Evolutionary conservation across 1,140 invertebrate genomes (phyloP).

Genomic region (Atta texana): DNA sequence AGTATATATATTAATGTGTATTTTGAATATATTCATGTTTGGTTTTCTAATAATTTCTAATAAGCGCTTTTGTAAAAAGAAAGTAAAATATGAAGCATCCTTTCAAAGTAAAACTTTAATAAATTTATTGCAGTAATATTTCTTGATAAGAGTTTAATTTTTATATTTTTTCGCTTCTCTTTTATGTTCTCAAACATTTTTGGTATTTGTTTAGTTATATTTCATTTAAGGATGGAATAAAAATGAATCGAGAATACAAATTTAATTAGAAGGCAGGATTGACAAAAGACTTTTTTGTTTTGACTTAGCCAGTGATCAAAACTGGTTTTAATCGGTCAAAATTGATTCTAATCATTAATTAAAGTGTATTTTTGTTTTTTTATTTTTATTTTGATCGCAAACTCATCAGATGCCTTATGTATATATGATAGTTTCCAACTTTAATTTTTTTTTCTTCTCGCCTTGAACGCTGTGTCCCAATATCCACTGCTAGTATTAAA

Average conservation of each 20-base stretch:
- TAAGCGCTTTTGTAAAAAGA: slow-evolving; percentile 5
- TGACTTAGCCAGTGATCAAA: too few species aligned
- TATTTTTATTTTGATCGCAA: too few species aligned
- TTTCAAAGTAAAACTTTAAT: slow-evolving; percentile 4
- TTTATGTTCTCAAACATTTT: not conserved
- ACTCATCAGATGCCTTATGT: too few species aligned
- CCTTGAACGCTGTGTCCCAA: too few species aligned
- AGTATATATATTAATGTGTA: slow-evolving; percentile 1
- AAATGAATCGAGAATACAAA: not conserved
- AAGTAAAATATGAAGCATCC: not conserved
- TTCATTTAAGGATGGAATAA: not conserved
- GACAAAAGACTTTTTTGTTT: too few species aligned
- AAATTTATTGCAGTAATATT: slow-evolving; percentile 15
- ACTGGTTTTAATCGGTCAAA: too few species aligned
- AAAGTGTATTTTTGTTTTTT: too few species aligned
- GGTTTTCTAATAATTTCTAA: not conserved
- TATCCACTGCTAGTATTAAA: too few species aligned
- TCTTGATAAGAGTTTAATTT: not conserved
- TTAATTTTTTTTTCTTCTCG: too few species aligned
- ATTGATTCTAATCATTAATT: too few species aligned
- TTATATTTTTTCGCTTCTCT: not conserved
- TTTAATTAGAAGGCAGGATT: too few species aligned
- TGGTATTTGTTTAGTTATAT: slow-evolving; percentile 14
- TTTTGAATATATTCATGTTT: not conserved
- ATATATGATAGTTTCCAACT: too few species aligned